A percentile compares a stretch with the other conserved stretches of the same genome.
These are phyloP conservation scores for Lasius fuliginosus DNA, from an alignment of 2,888 invertebrate species.

Conservation along the genomic window DNA sequence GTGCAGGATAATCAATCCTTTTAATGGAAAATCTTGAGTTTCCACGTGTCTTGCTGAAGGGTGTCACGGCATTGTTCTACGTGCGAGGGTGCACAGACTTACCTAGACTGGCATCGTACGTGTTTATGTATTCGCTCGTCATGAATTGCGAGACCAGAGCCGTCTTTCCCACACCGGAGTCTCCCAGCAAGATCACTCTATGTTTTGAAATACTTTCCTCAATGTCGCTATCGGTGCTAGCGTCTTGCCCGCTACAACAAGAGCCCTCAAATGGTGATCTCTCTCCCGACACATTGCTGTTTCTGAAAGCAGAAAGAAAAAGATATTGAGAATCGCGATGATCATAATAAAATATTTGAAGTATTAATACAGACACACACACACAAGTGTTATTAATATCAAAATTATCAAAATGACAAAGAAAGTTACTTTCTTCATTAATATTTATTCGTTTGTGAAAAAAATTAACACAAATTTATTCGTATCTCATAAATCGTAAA, in stretches of 20 bases:
- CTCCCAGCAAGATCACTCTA: conserved; percentile 94
- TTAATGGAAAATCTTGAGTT: conserved; percentile 12
- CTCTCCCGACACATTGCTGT: conserved; percentile 90
- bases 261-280: conserved; percentile 95
- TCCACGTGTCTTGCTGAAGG: not conserved
- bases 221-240: conserved; percentile 89
- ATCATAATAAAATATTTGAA: not conserved
- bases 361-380: not conserved
- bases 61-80: conserved; percentile 5
- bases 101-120: conserved; percentile 97
- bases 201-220: conserved; percentile 91
- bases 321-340: not conserved
- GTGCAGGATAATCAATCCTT: not conserved
- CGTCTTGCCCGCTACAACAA: conserved; percentile 93
- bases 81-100: conserved; percentile 78
- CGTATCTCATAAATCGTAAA: not conserved
- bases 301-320: conserved; percentile 87
- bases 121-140: conserved; percentile 98
- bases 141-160: conserved; percentile 97
- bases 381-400: not conserved
- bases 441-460: not conserved
- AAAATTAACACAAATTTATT: not conserved
- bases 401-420: not conserved
- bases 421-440: conserved; percentile 1
- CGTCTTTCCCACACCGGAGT: conserved; percentile 96